A percentile compares a stretch with the other conserved stretches of the same genome.
phyloP scores from a whole-genome alignment of 2,113 vertebrate species.

The Chlorocebus sabaeus region DNA sequence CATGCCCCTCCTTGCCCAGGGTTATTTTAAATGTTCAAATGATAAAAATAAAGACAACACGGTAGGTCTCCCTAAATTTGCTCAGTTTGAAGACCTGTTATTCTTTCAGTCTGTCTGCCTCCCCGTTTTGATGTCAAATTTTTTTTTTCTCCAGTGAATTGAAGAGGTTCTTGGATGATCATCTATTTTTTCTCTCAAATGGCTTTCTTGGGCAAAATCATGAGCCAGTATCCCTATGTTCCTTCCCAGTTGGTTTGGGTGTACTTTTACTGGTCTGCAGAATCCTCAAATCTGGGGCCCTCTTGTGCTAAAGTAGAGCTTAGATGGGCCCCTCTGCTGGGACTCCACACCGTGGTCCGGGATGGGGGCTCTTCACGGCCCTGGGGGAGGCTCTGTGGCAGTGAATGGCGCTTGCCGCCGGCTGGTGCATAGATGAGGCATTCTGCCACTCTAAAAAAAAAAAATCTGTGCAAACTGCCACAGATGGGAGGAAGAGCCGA shows the following conservation, averaged over 20 bases:
- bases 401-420: not conserved
- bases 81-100: not conserved
- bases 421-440: constrained; percentile 6
- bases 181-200: not conserved
- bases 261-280: not conserved
- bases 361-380: not conserved
- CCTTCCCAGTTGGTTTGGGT: not conserved
- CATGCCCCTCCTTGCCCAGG: fast-evolving
- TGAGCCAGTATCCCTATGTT: too few relatives aligned
- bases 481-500: constrained; percentile 68
- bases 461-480: constrained; percentile 41
- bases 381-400: not conserved
- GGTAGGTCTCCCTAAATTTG: not conserved
- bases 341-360: fast-evolving
- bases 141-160: not conserved
- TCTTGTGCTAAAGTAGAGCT: not conserved
- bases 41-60: not conserved
- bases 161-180: not conserved
- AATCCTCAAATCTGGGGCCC: not conserved
- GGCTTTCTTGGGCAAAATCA: not conserved
- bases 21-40: not conserved
- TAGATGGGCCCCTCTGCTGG: not conserved
- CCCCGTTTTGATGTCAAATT: not conserved
- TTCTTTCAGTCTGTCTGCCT: not conserved
- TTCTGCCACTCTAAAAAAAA: constrained; percentile 40